Base-by-base conservation (phyloP, 2,113 vertebrate genomes). In the Mormoops blainvillei region DNA sequence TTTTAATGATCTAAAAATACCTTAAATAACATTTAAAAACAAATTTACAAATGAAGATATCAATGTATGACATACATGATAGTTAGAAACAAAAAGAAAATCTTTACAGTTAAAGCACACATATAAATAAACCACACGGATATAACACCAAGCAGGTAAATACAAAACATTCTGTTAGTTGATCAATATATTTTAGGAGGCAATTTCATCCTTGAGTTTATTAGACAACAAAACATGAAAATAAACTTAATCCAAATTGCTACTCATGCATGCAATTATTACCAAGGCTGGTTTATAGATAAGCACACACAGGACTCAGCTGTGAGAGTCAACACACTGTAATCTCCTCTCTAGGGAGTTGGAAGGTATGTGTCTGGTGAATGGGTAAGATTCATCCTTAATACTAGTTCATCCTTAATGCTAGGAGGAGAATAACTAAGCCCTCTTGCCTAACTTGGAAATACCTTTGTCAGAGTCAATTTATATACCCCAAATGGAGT, bases 1-100 rank as follows among this genome's bases (percentile, higher is more conserved):
- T 92, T 87, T 88, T 45, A 36, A 63, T 83, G 36, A 74, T 87
- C n/a, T 93, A 85, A 18, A 74, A 74, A 36, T 86, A 87, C 22
- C 82, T 95, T 74, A 95, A 94, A 63, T 78, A 93, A 95, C 48
- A 96, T 61, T 87, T 88, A 63, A 94, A 93, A 94, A 95, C 48
- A 92, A 80, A 95, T 61, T 96, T 85, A 94, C 20, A 86, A 90
- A 65, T 67, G 15, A 94, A 92, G 76, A 74, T 92, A 92, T 52
- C 45, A 70, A 95, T 92, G 31, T 81, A 24, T 87, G 73, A 90
- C 67, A 84, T 77, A 95, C 16, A 85, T 63, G n/a, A n/a, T n/a
- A 87, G 82, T 82, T 87, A 96, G 80, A 97, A 83, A 92, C 77
- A 98, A 83, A 92, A 65, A 89, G 15, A 65, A 94, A 88, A 71